Evolutionary conservation across 2,113 vertebrate genomes (phyloP), one percentile per base, ranked within the genome.

Genomic region (Elanus axillaris): DNA sequence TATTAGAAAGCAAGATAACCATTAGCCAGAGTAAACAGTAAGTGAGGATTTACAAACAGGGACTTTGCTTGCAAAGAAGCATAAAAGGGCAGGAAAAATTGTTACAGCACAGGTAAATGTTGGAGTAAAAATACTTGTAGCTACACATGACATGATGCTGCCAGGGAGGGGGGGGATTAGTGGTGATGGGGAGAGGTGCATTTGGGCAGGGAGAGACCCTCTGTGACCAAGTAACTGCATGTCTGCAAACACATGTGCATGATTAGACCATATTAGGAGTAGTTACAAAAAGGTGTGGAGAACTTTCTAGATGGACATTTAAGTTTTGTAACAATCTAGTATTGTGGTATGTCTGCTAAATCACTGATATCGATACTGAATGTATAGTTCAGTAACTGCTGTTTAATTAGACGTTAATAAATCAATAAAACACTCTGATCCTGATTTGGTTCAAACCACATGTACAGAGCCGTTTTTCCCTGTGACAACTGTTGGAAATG

Each of bases 231-330:
- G 2, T 48, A 63, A 52, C 43, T 14, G 4, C 38, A 7, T 15
- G 6, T 29, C 4, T 3, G 0, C 7, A 5, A 62, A 75, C 13
- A 43, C 5, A 15, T 0, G 0, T 22, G 3, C 23, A 32, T 19
- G 5, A 53, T 34, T 52, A 36, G 38, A 58, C 5, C 6, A 11
- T 16, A 36, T 19, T 18, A 60, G 6, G 5, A 86, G 36, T 60
- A 73, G 20, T 42, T 38, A 29, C 9, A 74, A 60, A 87, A 69
- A 10, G 2, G 1, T 12, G 7, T 71, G 7, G 3, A 73, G 52
- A 88, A 72, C 43, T 40, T 76, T 80, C 58, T n/a, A 58, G 13
- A 6, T 34, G 7, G 3, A 27, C 25, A 11, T 13, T 13, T 76
- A 50, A 52, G 7, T 58, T 85, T 64, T 56, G 5, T 13, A 34